Evolutionary conservation across 2,113 vertebrate species (phyloP).

Genomic region (Tyto alba): DNA sequence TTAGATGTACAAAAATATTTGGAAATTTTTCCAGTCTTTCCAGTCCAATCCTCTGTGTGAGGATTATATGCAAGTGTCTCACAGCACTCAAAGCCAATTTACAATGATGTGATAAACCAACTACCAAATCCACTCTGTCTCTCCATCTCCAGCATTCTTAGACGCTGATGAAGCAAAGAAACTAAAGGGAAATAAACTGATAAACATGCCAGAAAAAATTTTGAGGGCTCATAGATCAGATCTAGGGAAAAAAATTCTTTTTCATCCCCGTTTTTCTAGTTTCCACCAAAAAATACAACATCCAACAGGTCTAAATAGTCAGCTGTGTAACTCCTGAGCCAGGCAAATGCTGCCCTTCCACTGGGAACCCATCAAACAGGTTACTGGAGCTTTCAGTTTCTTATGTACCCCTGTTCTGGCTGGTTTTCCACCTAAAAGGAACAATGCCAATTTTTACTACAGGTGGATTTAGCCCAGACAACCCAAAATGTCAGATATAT

Average conservation of each 20-base stretch:
- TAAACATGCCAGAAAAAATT: neutral
- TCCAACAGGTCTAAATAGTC: neutral
- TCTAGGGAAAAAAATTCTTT: neutral
- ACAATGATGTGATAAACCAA: neutral
- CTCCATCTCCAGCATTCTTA: constrained; percentile 37
- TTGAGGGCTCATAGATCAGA: neutral
- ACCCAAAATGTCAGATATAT: neutral
- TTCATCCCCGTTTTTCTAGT: neutral
- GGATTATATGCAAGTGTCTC: neutral
- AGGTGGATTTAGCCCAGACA: neutral
- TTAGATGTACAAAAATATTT: constrained; percentile 1
- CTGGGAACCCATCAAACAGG: neutral
- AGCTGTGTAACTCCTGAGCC: neutral
- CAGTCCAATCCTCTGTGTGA: neutral
- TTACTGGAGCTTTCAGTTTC: neutral
- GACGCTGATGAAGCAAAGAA: constrained; percentile 4
- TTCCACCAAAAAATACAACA: neutral
- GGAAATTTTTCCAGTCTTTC: neutral
- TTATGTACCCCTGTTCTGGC: accelerated
- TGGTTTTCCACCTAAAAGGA: neutral
- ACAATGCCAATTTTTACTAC: neutral
- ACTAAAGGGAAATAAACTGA: neutral
- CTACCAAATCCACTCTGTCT: constrained; percentile 10
- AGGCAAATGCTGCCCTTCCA: neutral
- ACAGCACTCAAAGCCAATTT: neutral